Base-by-base conservation (phyloP, 2,797 vertebrate genomes). In the Bradypus variegatus region DNA sequence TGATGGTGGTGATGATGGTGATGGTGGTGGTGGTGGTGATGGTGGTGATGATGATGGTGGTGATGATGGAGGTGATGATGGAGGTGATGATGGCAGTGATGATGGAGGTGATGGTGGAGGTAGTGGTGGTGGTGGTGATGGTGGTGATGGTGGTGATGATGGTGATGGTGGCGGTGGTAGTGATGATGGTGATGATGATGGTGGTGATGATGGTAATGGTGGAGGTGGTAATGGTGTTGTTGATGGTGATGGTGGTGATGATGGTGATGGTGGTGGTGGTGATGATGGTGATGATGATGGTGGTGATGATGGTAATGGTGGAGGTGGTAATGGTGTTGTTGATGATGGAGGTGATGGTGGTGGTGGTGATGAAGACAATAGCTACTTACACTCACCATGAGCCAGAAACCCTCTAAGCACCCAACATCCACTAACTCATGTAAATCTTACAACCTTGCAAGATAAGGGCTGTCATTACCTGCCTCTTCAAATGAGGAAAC, bases 31-130 rank as follows among this genome's bases (percentile, higher is more conserved):
- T 65, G 29, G 11, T 29, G 9, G 5, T 62, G 2, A 4, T 45
- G 29, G 0, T 65, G 4, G 6, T 15, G 19, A 0, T 45, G 48
- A 0, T 15, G 36, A 0, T 18, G 6, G 0, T 19, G 18, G 0
- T 41, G 5, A 0, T 38, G 36, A 0, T 6, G 5, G 0, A 8
- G 33, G 0, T 18, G 23, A 0, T 23, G 45, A 1, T 65, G 7
- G 0, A 77, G 60, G 0, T 16, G 41, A 1, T 64, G 9, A 0
- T 75, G 41, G 0, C 65, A 16, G 0, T 65, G n/a, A 1, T 50
- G 53, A 2, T 33, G 12, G 1, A 33, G 48, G 1, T 70, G 64
- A 0, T 27, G 4, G 0, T 50, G 9, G 2, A 9, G 19, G 1
- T 13, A 8, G 0, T 50, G 82, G 1, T 38, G 27, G 0, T 50